Conservation (phyloP, 2,113 vertebrate genomes). For the Onychostruthus taczanowskii region DNA sequence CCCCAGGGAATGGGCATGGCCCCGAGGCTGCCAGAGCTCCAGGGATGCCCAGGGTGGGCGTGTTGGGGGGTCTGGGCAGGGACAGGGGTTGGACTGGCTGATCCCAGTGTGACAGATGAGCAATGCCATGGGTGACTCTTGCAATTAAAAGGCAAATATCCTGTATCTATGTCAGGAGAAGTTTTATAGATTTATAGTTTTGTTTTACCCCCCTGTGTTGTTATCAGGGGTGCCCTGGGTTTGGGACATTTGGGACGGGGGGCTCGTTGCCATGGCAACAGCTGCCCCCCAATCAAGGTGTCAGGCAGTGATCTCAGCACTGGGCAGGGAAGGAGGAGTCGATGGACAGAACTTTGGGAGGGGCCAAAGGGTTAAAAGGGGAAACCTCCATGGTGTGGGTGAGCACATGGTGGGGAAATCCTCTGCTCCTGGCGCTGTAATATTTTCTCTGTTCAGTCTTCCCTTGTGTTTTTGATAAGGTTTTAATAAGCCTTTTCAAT, state of each 20-base stretch:
- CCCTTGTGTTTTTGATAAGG: background rate
- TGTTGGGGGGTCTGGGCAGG: background rate
- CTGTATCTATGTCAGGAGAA: accelerated
- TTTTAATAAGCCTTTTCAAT: background rate
- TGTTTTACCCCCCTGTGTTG: background rate
- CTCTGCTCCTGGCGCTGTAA: background rate
- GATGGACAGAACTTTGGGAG: no score
- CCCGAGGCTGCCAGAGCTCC: background rate
- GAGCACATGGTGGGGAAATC: background rate
- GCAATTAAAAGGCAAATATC: no score
- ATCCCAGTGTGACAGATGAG: no score
- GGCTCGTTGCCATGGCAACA: background rate
- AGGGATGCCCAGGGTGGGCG: background rate
- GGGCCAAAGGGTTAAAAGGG: no score
- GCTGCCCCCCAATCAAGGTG: background rate
- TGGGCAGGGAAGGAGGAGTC: no score
- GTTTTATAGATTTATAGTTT: no score
- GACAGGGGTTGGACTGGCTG: no score
- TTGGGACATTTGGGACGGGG: background rate
- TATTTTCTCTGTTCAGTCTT: background rate
- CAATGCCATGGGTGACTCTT: no score
- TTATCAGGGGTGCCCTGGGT: background rate
- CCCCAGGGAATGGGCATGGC: background rate
- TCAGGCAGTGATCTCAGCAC: no score
- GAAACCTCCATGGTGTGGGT: no score